Conservation (phyloP, 2,113 vertebrate species). For the Stercorarius parasiticus region DNA sequence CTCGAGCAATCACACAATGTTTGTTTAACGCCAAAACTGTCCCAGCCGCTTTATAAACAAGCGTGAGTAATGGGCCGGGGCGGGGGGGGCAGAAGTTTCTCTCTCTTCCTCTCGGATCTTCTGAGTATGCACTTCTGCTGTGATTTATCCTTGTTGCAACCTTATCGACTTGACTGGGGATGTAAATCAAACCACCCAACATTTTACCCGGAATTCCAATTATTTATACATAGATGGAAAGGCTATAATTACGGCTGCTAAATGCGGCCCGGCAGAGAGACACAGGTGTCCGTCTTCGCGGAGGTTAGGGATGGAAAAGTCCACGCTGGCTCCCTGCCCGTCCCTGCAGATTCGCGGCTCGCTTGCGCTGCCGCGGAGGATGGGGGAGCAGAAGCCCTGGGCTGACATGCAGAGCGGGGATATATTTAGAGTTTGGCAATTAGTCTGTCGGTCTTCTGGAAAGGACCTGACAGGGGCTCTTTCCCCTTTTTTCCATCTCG, state of each 20-base stretch:
- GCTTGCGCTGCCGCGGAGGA: accelerated
- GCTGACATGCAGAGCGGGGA: background rate
- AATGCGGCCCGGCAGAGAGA: background rate
- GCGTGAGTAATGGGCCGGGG: background rate
- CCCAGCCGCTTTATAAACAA: conserved; percentile 20
- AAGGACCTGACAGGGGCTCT: accelerated
- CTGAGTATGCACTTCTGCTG: conserved; percentile 24
- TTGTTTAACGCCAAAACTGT: conserved; percentile 34
- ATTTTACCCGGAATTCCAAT: conserved; percentile 52
- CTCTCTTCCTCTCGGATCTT: conserved; percentile 24
- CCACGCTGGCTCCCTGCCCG: background rate
- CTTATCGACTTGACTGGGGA: conserved; percentile 12
- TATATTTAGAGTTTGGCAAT: background rate
- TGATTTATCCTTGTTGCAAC: conserved; percentile 58
- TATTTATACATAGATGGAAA: conserved; percentile 43
- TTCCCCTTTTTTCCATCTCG: background rate
- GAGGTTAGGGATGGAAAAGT: conserved; percentile 40
- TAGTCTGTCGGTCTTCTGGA: background rate
- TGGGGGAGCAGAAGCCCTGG: background rate
- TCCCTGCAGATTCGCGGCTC: background rate
- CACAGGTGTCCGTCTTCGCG: background rate
- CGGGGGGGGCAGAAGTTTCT: background rate
- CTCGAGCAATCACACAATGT: background rate
- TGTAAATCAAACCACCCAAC: conserved; percentile 41
- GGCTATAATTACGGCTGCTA: conserved; percentile 44